Evolutionary conservation across 1,140 invertebrate genomes (phyloP).

Genomic region (Heliconius melpomene): DNA sequence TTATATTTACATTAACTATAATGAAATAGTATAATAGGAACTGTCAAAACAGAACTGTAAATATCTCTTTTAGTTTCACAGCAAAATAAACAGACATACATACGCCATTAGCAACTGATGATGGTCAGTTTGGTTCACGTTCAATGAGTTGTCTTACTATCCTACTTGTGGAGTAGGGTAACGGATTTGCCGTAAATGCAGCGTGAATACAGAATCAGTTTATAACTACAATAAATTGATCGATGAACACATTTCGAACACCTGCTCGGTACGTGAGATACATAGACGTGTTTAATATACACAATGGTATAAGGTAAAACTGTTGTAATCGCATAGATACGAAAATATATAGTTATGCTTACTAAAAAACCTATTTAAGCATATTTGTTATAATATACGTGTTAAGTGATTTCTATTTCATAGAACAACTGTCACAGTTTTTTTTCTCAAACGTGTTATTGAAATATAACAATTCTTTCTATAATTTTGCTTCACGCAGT

Average conservation of each 20-base stretch:
- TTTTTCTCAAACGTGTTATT: background rate
- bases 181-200: constrained; percentile 49
- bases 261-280: constrained; percentile 13
- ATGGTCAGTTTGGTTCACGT: constrained; percentile 20
- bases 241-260: constrained; percentile 19
- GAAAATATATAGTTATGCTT: background rate
- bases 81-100: background rate
- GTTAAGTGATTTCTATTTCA: too few relatives aligned
- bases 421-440: background rate
- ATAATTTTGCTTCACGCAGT: too few relatives aligned
- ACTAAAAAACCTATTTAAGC: background rate
- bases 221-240: constrained; percentile 1
- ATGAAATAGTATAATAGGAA: too few relatives aligned
- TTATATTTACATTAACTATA: too few relatives aligned
- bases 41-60: background rate
- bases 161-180: constrained; percentile 58
- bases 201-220: constrained; percentile 48
- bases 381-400: background rate
- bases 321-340: background rate
- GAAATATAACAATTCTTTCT: too few relatives aligned
- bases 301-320: background rate
- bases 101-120: constrained; percentile 1
- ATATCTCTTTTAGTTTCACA: background rate
- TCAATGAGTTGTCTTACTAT: constrained; percentile 53
- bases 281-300: background rate